Conservation (phyloP, 2,113 vertebrate species). For the Urocynchramus pylzowi region DNA sequence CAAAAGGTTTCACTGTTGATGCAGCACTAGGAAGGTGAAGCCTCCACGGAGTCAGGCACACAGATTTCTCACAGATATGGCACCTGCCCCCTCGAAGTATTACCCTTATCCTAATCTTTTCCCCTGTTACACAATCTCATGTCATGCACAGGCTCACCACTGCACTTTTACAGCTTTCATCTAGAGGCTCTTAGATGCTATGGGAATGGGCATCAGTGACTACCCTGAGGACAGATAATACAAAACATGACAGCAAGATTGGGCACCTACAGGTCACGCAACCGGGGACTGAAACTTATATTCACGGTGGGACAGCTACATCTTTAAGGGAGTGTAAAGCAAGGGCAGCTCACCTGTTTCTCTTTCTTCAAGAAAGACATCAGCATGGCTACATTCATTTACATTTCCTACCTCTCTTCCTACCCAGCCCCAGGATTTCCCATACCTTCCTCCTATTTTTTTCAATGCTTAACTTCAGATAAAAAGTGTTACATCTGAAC, state of each 20-base stretch:
- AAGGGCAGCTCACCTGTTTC: slow-evolving; percentile 1
- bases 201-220: slow-evolving; percentile 24
- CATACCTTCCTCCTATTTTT: slow-evolving; percentile 5
- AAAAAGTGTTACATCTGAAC: neutral
- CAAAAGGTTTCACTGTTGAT: neutral
- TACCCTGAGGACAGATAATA: slow-evolving; percentile 1
- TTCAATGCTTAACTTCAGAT: neutral
- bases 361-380: slow-evolving; percentile 28
- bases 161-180: slow-evolving; percentile 35
- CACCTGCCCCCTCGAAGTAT: neutral
- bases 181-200: slow-evolving; percentile 13
- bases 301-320: slow-evolving; percentile 20
- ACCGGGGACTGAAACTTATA: neutral
- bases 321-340: slow-evolving; percentile 31
- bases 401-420: slow-evolving; percentile 8
- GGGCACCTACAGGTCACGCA: slow-evolving; percentile 16
- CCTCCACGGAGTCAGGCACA: fast-evolving
- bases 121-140: neutral
- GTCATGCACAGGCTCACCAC: neutral
- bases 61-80: neutral
- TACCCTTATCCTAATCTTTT: neutral
- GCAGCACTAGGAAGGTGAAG: neutral
- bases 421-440: slow-evolving; percentile 3
- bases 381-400: slow-evolving; percentile 37
- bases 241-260: slow-evolving; percentile 39